phyloP scores from a whole-genome alignment of 2,797 vertebrate species.

The Petrocephalus sullivani region DNA sequence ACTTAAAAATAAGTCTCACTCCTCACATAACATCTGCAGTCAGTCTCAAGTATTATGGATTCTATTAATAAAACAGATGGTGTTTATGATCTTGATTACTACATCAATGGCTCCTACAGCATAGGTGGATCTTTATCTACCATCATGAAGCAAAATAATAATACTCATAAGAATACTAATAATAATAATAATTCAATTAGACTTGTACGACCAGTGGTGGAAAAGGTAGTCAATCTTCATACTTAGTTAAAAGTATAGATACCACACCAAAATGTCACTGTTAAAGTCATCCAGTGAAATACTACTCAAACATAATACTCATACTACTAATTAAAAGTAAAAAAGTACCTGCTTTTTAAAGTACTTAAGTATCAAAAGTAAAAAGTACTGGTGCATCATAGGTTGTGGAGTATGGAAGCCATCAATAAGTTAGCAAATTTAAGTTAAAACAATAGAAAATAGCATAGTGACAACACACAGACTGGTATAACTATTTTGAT shows the following conservation, averaged over 20 bases:
- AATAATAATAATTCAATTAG: too few relatives aligned
- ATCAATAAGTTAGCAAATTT: neutral
- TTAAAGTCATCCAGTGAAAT: neutral
- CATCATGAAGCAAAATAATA: neutral
- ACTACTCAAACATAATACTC: neutral
- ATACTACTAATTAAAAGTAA: neutral
- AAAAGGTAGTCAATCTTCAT: neutral
- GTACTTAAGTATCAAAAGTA: neutral
- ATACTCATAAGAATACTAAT: neutral
- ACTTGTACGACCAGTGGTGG: too few relatives aligned
- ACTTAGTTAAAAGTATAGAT: neutral
- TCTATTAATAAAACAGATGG: neutral
- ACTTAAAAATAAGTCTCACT: neutral
- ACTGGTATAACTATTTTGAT: neutral
- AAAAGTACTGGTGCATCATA: neutral
- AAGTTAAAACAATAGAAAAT: neutral
- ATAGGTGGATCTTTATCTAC: neutral
- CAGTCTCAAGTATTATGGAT: neutral
- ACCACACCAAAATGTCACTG: neutral
- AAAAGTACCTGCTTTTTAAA: neutral
- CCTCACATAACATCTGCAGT: neutral
- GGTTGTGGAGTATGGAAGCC: neutral
- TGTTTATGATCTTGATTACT: neutral
- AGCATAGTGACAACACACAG: neutral
- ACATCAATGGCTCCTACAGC: neutral